These are phyloP conservation scores for Uromys caudimaculatus DNA, from an alignment of 2,797 vertebrate genomes.

Conservation along the genomic window DNA sequence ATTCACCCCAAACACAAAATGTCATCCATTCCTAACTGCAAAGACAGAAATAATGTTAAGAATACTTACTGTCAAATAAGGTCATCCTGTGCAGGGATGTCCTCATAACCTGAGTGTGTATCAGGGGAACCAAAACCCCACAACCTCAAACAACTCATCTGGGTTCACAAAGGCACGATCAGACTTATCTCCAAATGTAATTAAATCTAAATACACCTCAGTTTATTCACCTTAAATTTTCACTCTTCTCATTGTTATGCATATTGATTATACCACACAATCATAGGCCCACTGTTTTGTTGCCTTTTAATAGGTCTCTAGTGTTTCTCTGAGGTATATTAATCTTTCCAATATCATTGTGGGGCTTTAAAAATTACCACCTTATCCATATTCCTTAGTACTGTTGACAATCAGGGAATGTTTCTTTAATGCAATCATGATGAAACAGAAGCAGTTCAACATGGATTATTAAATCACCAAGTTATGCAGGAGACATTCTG, in stretches of 20 bases:
- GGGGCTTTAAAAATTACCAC: background rate
- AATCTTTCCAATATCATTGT: conserved; percentile 43
- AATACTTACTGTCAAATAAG: background rate
- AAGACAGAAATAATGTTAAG: background rate
- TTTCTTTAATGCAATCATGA: conserved; percentile 60
- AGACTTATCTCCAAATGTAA: conserved; percentile 45
- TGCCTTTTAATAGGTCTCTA: conserved; percentile 70
- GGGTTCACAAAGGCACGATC: background rate
- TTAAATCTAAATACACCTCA: conserved; percentile 57
- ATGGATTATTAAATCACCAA: conserved; percentile 47
- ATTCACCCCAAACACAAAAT: conserved; percentile 53
- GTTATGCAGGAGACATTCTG: conserved; percentile 19
- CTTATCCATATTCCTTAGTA: background rate
- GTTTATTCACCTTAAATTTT: conserved; percentile 65
- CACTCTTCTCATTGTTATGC: conserved; percentile 25
- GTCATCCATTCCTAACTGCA: background rate
- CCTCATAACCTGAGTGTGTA: background rate
- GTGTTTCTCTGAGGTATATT: conserved; percentile 52
- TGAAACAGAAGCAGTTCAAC: conserved; percentile 12
- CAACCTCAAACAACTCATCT: conserved; percentile 47
- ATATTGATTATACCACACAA: conserved; percentile 69
- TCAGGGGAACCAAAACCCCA: background rate
- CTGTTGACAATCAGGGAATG: conserved; percentile 46
- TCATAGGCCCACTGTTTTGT: conserved; percentile 59
- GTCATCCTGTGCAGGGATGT: background rate